Evolutionary conservation across 2,888 invertebrate species (phyloP).

Genomic region (Scotopteryx bipunctaria): DNA sequence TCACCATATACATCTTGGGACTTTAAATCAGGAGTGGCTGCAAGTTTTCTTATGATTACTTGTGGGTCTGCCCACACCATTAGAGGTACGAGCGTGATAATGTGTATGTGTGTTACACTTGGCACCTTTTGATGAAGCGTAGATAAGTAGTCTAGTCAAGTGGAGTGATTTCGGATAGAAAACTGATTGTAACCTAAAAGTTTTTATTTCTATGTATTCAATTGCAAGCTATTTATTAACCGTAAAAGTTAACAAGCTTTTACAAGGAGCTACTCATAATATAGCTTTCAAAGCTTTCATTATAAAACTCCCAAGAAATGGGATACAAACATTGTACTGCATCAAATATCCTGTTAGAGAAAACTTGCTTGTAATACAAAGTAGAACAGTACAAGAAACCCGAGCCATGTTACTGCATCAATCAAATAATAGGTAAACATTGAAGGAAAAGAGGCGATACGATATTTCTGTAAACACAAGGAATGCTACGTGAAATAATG

Average conservation of each 20-base stretch:
- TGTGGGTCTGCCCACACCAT: too few species aligned
- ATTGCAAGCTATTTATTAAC: not conserved
- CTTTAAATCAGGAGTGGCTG: too few species aligned
- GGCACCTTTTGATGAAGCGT: too few species aligned
- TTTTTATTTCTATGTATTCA: too few species aligned
- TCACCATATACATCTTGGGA: too few species aligned
- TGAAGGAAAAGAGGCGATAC: constrained; percentile 47
- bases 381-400: constrained; percentile 33
- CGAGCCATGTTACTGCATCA: constrained; percentile 44
- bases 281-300: not conserved
- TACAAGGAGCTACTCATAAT: not conserved
- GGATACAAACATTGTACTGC: constrained; percentile 10
- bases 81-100: too few species aligned
- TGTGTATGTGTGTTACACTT: too few species aligned
- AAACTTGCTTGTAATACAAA: constrained; percentile 13
- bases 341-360: constrained; percentile 9
- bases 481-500: constrained; percentile 67
- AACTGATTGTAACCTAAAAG: too few species aligned
- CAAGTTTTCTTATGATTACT: too few species aligned
- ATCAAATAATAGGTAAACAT: constrained; percentile 50
- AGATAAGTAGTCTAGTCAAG: too few species aligned
- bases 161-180: too few species aligned
- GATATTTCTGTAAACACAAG: constrained; percentile 56
- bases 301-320: constrained; percentile 1
- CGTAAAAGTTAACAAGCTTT: not conserved